Evolutionary conservation across 2,888 invertebrate genomes (phyloP), one percentile per base, ranked within the genome.

Genomic region (Anoncus sp.): DNA sequence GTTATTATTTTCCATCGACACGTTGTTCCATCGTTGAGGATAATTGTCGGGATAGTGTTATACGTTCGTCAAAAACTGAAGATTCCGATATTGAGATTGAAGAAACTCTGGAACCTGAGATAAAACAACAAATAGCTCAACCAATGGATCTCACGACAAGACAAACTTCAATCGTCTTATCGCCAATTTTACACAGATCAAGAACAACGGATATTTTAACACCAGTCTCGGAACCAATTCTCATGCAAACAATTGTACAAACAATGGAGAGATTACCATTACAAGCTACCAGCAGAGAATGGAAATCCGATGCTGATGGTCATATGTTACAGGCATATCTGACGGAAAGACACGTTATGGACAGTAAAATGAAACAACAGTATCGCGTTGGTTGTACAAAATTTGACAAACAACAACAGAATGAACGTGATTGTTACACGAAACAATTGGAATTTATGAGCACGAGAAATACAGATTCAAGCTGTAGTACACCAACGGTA

Each of bases 291-390:
- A 53, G 22, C 35, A 91, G 91, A 76, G 93, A 94, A 75, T 94
- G 94, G 90, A 89, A 90, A 51, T 86, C 88, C 0, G 87, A 89
- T 1, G 85, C 89, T 71, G 94, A 95, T 43, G 94, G 94, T 81
- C 93, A 94, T 6, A 94, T 95, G 93, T 91, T 96, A 66, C 95
- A 95, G 81, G 95, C 94, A 0, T 96, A 96, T 89, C 92, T 96
- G 62, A 95, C 95, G 1, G 96, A 96, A 87, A 92, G 95, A 86
- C 95, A 96, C 16, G 91, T 96, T 60, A 93, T 94, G 87, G 95
- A 95, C 87, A 93, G 94, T 45, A 94, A 94, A 90, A 94, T 95
- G 75, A 96, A 96, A 89, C 95, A 95, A 87, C 90, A 90, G 59
- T 90, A 89, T 67, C 84, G 88, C 10, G 87, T 89, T 0, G 89